Evolutionary conservation across 1,140 invertebrate species (phyloP), one percentile per base, ranked within the genome.

Genomic region (Nylanderia fulva): DNA sequence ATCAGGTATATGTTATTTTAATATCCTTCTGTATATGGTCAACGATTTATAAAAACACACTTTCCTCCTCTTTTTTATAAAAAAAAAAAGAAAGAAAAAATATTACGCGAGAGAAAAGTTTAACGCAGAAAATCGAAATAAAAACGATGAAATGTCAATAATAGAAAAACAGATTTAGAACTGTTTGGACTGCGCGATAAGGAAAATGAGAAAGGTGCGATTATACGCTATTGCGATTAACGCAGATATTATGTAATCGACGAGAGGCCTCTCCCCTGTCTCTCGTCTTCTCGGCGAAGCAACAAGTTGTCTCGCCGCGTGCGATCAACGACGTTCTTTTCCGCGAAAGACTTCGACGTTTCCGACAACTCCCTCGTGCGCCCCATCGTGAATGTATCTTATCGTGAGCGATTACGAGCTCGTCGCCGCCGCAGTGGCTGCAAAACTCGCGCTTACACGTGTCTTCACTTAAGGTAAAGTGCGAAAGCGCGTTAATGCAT

Each of bases 221-320:
- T n/a, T n/a, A n/a, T 52, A 85, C 68, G 66, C 13, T 39, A 69
- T 24, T 72, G 64, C n/a, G 4, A 48, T 48, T 18, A 45, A 29
- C 36, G 66, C 6, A 36, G 39, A 76, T 77, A 83, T 89, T 88
- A 88, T 85, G 76, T 69, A 85, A 88, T 36, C 56, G n/a, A 0
- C 80, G 54, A 63, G 24, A 76, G 33, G 45, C 61, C 39, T 29
- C 72, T n/a, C n/a, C 56, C 39, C 18, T 33, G 6, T 29, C 18
- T 52, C 4, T n/a, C 21, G 45, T 60, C 42, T 74, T 63, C 76
- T 48, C 36, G 27, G 52, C 42, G 85, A 68, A 76, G 87, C 87
- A 88, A 88, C 87, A 88, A 89, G 83, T 88, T 77, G 87, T 85
- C 58, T 64, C 24, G 39, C 27, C 27, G 1, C 13, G 60, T 24